Evolutionary conservation across 2,888 invertebrate species (phyloP).

Genomic region (Catocala nupta): DNA sequence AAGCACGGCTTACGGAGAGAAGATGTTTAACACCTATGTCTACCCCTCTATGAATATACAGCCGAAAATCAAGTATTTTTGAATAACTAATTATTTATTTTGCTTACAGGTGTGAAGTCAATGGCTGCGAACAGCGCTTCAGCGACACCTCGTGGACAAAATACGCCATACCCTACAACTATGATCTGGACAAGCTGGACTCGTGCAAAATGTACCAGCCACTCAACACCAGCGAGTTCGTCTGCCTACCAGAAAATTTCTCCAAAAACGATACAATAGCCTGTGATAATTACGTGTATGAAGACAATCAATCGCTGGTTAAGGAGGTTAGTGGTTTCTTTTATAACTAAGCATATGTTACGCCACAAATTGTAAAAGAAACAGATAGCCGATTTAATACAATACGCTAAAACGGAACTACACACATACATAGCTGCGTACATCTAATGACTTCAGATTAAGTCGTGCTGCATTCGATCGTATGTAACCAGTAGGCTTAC

Average conservation of each 20-base stretch:
- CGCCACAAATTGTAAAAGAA: too few species aligned
- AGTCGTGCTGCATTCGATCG: too few species aligned
- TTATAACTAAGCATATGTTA: neutral
- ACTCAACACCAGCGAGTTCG: conserved; percentile 54
- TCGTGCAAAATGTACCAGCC: conserved; percentile 67
- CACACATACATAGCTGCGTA: too few species aligned
- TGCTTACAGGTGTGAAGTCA: conserved; percentile 69
- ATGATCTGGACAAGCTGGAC: conserved; percentile 53
- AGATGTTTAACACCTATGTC: too few species aligned
- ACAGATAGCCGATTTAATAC: too few species aligned
- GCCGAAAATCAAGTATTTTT: too few species aligned
- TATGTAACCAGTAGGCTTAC: too few species aligned
- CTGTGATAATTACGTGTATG: conserved; percentile 74
- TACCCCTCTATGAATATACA: too few species aligned
- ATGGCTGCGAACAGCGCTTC: conserved; percentile 76
- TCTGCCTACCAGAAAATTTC: conserved; percentile 70
- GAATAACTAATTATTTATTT: neutral
- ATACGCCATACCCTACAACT: conserved; percentile 72
- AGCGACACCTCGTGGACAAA: conserved; percentile 80
- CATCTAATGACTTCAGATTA: too few species aligned
- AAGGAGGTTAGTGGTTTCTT: conserved; percentile 67
- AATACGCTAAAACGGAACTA: too few species aligned
- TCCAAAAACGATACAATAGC: conserved; percentile 62
- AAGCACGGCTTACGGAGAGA: too few species aligned
- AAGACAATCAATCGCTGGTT: conserved; percentile 72